phyloP scores from a whole-genome alignment of 2,888 invertebrate species.

The Lithophane semibrunnea region DNA sequence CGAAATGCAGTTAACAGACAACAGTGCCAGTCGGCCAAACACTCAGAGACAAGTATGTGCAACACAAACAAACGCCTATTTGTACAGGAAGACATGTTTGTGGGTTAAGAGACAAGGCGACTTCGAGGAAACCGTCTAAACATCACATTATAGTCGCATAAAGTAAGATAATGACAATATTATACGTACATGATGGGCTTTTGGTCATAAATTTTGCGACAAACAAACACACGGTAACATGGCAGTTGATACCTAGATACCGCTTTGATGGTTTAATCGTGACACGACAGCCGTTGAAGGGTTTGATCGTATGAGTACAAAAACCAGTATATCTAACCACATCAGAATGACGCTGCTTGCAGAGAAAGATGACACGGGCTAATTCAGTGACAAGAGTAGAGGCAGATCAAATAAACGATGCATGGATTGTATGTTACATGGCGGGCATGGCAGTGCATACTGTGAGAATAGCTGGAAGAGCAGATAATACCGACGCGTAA shows the following conservation, averaged over 20 bases:
- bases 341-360: neutral
- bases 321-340: neutral
- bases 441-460: too few species aligned
- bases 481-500: neutral
- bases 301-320: neutral
- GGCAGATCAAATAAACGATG: neutral
- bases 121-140: conserved; percentile 44
- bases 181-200: conserved; percentile 44
- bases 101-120: conserved; percentile 40
- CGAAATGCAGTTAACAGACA: conserved; percentile 25
- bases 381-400: neutral
- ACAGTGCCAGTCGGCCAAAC: conserved; percentile 31
- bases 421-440: neutral
- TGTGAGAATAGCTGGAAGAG: neutral
- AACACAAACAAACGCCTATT: conserved; percentile 49
- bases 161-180: conserved; percentile 57
- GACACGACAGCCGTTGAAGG: conserved; percentile 40
- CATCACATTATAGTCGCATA: conserved; percentile 38
- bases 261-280: conserved; percentile 58
- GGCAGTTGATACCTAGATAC: conserved; percentile 31
- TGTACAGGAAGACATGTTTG: conserved; percentile 55
- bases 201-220: conserved; percentile 51
- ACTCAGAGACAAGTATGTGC: conserved; percentile 38
- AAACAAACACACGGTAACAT: conserved; percentile 27
- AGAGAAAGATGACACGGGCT: neutral